phyloP scores from a whole-genome alignment of 2,113 vertebrate genomes.

The Zonotrichia leucophrys region DNA sequence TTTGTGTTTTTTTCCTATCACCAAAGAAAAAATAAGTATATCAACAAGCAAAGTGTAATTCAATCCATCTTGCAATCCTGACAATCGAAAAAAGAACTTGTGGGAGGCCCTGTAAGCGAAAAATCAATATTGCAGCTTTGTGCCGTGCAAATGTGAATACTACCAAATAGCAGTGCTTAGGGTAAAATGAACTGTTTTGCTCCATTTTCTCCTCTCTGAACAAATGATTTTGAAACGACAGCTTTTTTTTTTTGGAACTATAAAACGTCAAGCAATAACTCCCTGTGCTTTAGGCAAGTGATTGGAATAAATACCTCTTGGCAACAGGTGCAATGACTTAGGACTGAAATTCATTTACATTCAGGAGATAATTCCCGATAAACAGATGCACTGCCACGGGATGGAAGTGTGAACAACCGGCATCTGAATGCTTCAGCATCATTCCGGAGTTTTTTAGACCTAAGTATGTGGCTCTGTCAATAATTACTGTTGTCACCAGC shows the following conservation, averaged over 20 bases:
- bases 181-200: conserved; percentile 80
- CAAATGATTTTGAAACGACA: conserved; percentile 80
- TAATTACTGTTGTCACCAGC: conserved; percentile 69
- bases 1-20: conserved; percentile 68
- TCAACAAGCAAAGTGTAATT: conserved; percentile 80
- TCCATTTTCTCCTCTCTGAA: conserved; percentile 76
- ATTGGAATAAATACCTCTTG: conserved; percentile 70
- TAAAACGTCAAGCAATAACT: conserved; percentile 75
- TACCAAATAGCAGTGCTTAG: conserved; percentile 78
- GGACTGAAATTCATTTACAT: conserved; percentile 67
- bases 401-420: conserved; percentile 13
- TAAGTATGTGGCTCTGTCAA: conserved; percentile 65
- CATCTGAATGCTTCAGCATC: conserved; percentile 19
- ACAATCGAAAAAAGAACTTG: conserved; percentile 77
- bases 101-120: conserved; percentile 72
- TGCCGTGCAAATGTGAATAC: conserved; percentile 79
- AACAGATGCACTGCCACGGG: conserved; percentile 53
- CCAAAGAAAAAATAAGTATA: conserved; percentile 69
- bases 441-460: conserved; percentile 21
- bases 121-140: conserved; percentile 85
- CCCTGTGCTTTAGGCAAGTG: conserved; percentile 60
- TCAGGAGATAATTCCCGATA: conserved; percentile 55
- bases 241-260: conserved; percentile 45
- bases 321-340: conserved; percentile 73
- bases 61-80: conserved; percentile 79